Base-by-base conservation (phyloP, 2,888 invertebrate genomes). In the Platerodrilus igneus region DNA sequence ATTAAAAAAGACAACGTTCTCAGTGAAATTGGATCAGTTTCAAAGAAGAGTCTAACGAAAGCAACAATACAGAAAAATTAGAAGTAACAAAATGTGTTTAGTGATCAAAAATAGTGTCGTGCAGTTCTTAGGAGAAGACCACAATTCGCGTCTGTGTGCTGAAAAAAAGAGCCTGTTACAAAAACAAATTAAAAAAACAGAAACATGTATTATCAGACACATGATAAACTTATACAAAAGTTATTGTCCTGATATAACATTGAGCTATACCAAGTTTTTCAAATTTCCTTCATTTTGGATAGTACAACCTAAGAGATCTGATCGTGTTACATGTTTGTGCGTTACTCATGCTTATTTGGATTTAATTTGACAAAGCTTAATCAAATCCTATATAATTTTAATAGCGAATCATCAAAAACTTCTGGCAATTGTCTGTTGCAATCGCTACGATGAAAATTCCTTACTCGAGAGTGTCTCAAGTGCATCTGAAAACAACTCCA, bases 141-240 rank as follows among this genome's bases (percentile, higher is more conserved):
- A 15, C 2, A 14, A 26, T 26, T 15, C 10, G 16, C 7, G 16
- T 7, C n/a, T 14, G 5, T 26, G 26, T 14, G 44, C 55, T 39
- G 57, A 57, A 17, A 58, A 57, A 50, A n/a, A n/a, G 46, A 47
- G 17, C 56, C 58, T 40, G 53, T 36, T 36, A 52, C 17, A 46
- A 45, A 49, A 55, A 55, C 7, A 45, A 44, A 28, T 47, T 54
- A 14, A 58, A 51, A 50, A 39, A 39, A 27, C 39, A 39, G 21
- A 33, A 39, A 26, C 53, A 58, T 41, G 54, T 52, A 42, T 38
- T 56, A 35, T 33, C 23, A 15, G 50, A 57, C 44, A 47, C 47
- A 15, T 30, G 58, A n/a, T 8, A 31, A 23, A 55, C 52, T 47
- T 28, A 5, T 47, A 57, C 33, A 47, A 57, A 46, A 52, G 52